A percentile compares a stretch with the other conserved stretches of the same genome.
Conservation (phyloP, 2,888 invertebrate genomes). For the Drosophila neonasuta region DNA sequence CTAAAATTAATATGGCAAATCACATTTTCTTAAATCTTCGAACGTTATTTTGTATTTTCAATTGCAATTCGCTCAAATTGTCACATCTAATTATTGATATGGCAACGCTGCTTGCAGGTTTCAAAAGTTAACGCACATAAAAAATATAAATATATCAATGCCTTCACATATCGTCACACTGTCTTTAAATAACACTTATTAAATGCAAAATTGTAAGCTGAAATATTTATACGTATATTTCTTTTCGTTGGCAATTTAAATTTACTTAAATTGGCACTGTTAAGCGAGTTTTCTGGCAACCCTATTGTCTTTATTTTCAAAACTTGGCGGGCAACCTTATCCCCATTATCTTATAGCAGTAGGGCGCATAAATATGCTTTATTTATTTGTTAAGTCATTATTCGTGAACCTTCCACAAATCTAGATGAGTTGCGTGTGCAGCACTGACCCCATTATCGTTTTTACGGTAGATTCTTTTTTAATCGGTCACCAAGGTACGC, state of each 20-base stretch:
- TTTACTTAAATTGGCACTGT: background rate
- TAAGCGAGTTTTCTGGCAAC: slow-evolving; percentile 5
- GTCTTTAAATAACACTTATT: too few species aligned
- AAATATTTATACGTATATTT: background rate
- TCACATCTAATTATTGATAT: too few species aligned
- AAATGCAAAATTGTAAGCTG: background rate
- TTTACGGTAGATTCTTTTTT: background rate
- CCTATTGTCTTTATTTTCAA: slow-evolving; percentile 1
- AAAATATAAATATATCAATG: too few species aligned
- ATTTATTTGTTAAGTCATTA: background rate
- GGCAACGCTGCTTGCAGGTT: too few species aligned
- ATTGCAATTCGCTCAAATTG: too few species aligned
- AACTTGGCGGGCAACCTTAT: background rate
- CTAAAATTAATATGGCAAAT: too few species aligned
- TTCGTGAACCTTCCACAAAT: background rate
- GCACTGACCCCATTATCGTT: background rate
- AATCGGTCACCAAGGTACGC: background rate
- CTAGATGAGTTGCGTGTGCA: background rate
- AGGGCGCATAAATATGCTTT: background rate
- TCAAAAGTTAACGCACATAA: too few species aligned
- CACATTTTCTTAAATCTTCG: too few species aligned
- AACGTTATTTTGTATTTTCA: too few species aligned
- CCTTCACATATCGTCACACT: too few species aligned
- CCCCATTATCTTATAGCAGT: background rate
- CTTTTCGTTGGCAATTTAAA: background rate